A percentile compares a stretch with the other conserved stretches of the same genome.
Evolutionary conservation across 2,797 vertebrate species (phyloP).

Genomic region (Iguana delicatissima): DNA sequence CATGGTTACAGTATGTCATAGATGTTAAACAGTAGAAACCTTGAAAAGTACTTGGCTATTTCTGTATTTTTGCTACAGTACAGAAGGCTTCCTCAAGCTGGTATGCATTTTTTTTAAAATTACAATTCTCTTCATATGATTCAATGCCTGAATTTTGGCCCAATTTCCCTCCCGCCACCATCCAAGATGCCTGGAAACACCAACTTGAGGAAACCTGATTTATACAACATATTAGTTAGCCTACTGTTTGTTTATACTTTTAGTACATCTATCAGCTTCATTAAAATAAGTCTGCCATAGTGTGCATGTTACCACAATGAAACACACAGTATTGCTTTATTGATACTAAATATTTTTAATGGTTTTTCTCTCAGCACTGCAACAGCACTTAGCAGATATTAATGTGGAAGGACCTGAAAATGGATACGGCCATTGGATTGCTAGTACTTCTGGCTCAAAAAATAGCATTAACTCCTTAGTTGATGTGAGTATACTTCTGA

Average conservation of each 20-base stretch:
- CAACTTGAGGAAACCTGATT: not conserved
- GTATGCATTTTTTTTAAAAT: not conserved
- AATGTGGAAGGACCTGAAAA: conserved; percentile 96
- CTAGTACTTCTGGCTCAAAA: conserved; percentile 95
- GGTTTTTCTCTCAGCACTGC: conserved; percentile 84
- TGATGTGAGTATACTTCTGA: conserved; percentile 85
- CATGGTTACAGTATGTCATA: rapidly evolving
- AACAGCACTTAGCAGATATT: conserved; percentile 98
- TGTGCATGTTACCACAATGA: not conserved
- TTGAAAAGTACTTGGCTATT: conserved; percentile 21
- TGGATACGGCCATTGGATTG: conserved; percentile 97
- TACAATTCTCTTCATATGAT: too few species aligned
- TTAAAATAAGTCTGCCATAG: not conserved
- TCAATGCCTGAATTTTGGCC: too few species aligned
- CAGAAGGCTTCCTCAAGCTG: not conserved
- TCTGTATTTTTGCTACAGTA: too few species aligned
- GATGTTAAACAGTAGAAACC: not conserved
- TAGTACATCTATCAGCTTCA: not conserved
- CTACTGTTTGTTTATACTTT: not conserved
- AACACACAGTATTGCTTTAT: not conserved
- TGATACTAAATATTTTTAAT: conserved; percentile 7
- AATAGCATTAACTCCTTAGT: conserved; percentile 87
- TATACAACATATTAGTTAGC: not conserved
- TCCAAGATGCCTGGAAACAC: not conserved
- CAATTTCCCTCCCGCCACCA: too few species aligned